phyloP scores from a whole-genome alignment of 2,797 vertebrate species.

The Liparis tanakae region DNA sequence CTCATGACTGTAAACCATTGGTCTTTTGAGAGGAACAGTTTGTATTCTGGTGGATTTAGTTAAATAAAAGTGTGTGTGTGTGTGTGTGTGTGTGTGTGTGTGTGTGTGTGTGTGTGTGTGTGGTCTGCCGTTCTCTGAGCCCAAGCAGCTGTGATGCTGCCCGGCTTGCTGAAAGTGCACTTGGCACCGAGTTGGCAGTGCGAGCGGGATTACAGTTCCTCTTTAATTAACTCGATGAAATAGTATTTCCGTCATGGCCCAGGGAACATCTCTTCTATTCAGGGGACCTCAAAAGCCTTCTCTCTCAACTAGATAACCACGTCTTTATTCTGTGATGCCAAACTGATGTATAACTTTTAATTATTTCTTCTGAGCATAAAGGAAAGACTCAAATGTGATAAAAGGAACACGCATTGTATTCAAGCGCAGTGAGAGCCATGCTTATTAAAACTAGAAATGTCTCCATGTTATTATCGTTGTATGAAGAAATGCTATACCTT shows the following conservation, averaged over 20 bases:
- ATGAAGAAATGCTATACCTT: not conserved
- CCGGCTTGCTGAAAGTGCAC: not conserved
- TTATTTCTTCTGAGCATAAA: not conserved
- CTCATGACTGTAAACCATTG: not conserved
- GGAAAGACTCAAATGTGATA: not conserved
- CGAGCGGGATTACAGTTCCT: conserved; percentile 29
- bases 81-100: not conserved
- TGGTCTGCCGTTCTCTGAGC: not conserved
- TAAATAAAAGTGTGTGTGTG: not conserved
- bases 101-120: not conserved
- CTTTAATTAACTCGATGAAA: conserved; percentile 17
- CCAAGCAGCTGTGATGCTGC: not conserved
- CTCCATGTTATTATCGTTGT: not conserved
- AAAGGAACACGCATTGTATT: not conserved
- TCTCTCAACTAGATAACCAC: not conserved
- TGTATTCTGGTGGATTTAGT: not conserved
- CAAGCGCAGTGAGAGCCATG: not conserved
- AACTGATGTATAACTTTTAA: not conserved
- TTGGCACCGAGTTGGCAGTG: conserved; percentile 3
- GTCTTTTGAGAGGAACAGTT: not conserved
- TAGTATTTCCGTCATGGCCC: not conserved
- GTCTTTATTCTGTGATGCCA: conserved; percentile 45
- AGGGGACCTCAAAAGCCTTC: not conserved
- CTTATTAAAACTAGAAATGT: not conserved
- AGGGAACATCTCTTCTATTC: not conserved